A percentile compares a stretch with the other conserved stretches of the same genome.
Conservation (phyloP, 2,113 vertebrate genomes). For the Porphyrio hochstetteri region DNA sequence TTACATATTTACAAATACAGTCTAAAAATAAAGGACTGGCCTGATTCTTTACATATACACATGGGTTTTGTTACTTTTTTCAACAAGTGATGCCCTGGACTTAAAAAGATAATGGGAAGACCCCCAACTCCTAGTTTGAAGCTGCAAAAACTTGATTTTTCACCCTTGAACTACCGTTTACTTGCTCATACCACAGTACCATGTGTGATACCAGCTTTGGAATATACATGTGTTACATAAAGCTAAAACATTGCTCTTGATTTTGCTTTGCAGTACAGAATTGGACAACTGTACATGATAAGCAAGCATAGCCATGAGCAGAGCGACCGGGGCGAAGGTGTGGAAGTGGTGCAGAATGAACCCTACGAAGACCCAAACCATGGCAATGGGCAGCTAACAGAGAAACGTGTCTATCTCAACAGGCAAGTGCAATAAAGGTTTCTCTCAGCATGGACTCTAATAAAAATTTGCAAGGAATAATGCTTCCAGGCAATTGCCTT, state of each 20-base stretch:
- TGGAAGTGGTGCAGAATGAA: slow-evolving; percentile 95
- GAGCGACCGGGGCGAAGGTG: slow-evolving; percentile 94
- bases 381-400: slow-evolving; percentile 93
- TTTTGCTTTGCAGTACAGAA: slow-evolving; percentile 78
- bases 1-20: not conserved
- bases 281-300: slow-evolving; percentile 95
- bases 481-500: not conserved
- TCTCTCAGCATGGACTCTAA: not conserved
- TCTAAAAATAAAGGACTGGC: not conserved
- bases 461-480: not conserved
- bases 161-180: not conserved
- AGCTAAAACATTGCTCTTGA: not conserved
- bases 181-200: not conserved
- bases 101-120: not conserved
- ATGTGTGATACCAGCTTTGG: not conserved
- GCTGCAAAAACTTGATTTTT: not conserved
- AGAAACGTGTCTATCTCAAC: slow-evolving; percentile 97
- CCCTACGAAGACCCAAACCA: slow-evolving; percentile 90
- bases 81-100: not conserved
- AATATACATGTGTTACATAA: accelerated
- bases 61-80: not conserved
- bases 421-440: slow-evolving; percentile 76
- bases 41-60: not conserved
- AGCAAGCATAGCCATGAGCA: slow-evolving; percentile 97
- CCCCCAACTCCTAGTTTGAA: not conserved